A percentile compares a stretch with the other conserved stretches of the same genome.
Evolutionary conservation across 2,113 vertebrate species (phyloP).

Genomic region (Chaetodon trifascialis): DNA sequence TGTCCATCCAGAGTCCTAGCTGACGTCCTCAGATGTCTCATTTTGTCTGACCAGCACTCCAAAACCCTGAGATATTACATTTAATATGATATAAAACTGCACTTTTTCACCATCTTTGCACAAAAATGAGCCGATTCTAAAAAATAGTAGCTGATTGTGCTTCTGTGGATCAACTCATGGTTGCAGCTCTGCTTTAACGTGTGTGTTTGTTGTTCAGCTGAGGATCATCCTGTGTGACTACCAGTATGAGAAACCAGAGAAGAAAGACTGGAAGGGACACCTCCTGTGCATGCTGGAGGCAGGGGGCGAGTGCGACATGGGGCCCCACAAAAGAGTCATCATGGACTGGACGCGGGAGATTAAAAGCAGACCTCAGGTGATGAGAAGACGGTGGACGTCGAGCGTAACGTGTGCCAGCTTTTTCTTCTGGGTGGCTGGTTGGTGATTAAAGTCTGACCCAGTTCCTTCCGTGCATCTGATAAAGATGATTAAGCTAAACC

Average conservation of each 20-base stretch:
- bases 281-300: constrained; percentile 77
- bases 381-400: fast-evolving
- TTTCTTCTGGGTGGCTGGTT: not conserved
- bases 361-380: constrained; percentile 77
- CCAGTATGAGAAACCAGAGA: constrained; percentile 65
- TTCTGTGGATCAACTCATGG: not conserved
- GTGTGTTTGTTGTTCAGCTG: constrained; percentile 48
- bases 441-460: constrained; percentile 68
- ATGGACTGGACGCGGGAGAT: constrained; percentile 80
- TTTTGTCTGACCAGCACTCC: not conserved
- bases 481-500: constrained; percentile 62
- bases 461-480: constrained; percentile 47
- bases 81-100: not conserved
- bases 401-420: not conserved
- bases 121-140: not conserved
- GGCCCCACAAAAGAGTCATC: constrained; percentile 76
- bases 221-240: constrained; percentile 56
- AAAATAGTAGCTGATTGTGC: not conserved
- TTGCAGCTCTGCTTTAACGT: not conserved
- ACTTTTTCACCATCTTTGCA: not conserved
- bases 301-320: constrained; percentile 77
- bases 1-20: not conserved
- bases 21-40: not conserved
- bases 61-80: not conserved
- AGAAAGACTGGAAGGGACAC: constrained; percentile 74